Base-by-base conservation (phyloP, 1,140 invertebrate genomes). In the Papilio machaon region DNA sequence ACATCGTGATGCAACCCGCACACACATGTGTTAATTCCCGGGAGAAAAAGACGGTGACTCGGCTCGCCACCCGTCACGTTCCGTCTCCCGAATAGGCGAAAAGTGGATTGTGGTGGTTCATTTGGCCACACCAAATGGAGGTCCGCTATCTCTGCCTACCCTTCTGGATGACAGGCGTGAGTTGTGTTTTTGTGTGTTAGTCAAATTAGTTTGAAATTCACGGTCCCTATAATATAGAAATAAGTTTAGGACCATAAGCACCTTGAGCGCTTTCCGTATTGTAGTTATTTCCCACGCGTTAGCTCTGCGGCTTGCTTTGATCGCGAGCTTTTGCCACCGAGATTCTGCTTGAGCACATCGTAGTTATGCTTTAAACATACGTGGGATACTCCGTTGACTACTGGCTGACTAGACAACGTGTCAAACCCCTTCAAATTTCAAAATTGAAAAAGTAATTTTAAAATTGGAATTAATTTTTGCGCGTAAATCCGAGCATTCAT, bases 301-400 rank as follows among this genome's bases (percentile, higher is more conserved):
- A 64, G 60, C 60, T 19, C 19, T 64, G 60, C 19, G 60, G 60
- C 19, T 64, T 64, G 60, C 60, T 64, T 64, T 30, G 23, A 64
- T 64, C 10, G 23, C 19, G 60, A 64, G 60, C 60, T 64, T 10
- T 30, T 64, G 60, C 60, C 19, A 64, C 60, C 23, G 60, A 64
- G 60, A 30, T 64, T 64, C 19, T 64, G 60, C 60, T 64, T 64
- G 60, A 64, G 60, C 19, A 23, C 60, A 64, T 64, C 19, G 19
- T 64, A 3, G 60, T 9, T 64, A 64, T 64, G 19, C 60, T 64
- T 64, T 64, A 30, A 64, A 19, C 19, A 64, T 64, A 19, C 60
- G 19, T 23, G 2, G 19, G 4, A 11, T 64, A 30, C 60, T 64
- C 9, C 23, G 60, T 19, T 23, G 30, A 64, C 19, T 64, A 64